Conservation (phyloP, 2,888 invertebrate species). For the Rotaria magnacalcarata region DNA sequence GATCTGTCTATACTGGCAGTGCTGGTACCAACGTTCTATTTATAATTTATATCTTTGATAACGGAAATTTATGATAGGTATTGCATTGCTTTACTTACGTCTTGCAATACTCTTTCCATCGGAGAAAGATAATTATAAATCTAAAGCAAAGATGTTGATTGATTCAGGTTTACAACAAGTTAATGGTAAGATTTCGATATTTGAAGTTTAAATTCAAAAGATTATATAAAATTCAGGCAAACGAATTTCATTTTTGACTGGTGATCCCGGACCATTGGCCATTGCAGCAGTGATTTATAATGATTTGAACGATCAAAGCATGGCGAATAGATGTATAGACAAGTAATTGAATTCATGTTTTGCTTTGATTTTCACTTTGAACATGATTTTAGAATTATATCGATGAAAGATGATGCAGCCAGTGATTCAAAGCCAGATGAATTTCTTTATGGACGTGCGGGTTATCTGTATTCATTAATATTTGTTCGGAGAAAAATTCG, state of each 20-base stretch:
- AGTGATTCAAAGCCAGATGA: conserved; percentile 67
- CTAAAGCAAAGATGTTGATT: neutral
- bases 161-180: neutral
- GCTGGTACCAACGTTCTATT: neutral
- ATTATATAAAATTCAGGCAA: neutral
- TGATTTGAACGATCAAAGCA: neutral
- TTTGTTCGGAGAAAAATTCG: conserved; percentile 64
- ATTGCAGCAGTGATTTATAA: conserved; percentile 1
- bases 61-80: neutral
- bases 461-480: conserved; percentile 73
- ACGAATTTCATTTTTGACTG: conserved; percentile 26
- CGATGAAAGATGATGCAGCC: neutral
- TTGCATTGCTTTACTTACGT: conserved; percentile 4
- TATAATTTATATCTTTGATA: neutral
- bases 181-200: neutral
- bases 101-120: neutral
- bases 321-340: neutral
- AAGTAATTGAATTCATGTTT: neutral
- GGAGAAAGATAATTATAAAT: neutral
- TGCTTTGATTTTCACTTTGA: neutral
- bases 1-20: neutral
- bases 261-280: conserved; percentile 6
- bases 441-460: conserved; percentile 77
- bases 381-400: neutral
- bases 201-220: neutral